phyloP scores from a whole-genome alignment of 2,888 invertebrate species.

The Lumbricus terrestris region DNA sequence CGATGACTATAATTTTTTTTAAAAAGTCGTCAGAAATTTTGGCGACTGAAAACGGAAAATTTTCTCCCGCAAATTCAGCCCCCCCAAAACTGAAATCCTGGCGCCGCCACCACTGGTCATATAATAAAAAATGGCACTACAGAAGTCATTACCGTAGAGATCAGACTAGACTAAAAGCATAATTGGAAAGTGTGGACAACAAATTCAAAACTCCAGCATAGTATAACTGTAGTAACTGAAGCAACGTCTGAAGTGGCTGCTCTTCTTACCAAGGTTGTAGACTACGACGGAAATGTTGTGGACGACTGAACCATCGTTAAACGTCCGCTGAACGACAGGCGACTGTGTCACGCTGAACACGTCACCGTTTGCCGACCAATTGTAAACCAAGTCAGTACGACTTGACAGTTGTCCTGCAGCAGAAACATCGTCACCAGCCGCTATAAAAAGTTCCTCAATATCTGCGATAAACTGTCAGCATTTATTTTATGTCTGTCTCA shows the following conservation, averaged over 20 bases:
- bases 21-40: too few relatives aligned
- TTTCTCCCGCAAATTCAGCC: too few relatives aligned
- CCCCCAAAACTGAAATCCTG: too few relatives aligned
- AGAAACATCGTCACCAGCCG: background rate
- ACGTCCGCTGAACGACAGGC: background rate
- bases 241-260: background rate
- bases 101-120: too few relatives aligned
- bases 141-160: too few relatives aligned
- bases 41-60: too few relatives aligned
- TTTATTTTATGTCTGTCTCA: too few relatives aligned
- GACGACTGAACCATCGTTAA: background rate
- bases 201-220: background rate
- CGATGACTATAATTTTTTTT: too few relatives aligned
- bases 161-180: too few relatives aligned
- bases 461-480: background rate
- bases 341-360: background rate
- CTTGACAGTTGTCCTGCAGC: background rate
- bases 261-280: background rate
- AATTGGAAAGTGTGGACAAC: too few relatives aligned
- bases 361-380: background rate
- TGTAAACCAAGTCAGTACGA: background rate
- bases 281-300: background rate
- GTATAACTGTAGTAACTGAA: background rate
- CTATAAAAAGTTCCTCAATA: background rate
- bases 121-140: too few relatives aligned